Percentiles rank a stretch among this genome's conserved stretches.
These are phyloP conservation scores for Ormyrus nitidulus DNA, from an alignment of 2,888 invertebrate species.

Conservation along the genomic window DNA sequence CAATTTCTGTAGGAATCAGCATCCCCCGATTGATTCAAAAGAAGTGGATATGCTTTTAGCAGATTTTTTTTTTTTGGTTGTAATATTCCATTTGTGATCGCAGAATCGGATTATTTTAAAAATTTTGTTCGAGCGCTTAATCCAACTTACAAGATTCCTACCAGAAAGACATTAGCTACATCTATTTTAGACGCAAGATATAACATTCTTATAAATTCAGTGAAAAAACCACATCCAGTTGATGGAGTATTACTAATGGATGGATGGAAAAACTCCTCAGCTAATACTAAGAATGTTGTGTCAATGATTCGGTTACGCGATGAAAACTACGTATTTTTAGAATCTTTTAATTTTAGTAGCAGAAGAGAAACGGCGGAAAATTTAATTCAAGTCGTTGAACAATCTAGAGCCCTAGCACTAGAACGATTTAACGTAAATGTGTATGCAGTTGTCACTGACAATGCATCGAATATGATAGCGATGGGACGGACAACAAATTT, in stretches of 20 bases:
- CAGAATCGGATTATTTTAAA: neutral
- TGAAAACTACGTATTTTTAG: no score
- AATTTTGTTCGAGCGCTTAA: conserved; percentile 3
- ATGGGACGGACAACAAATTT: neutral
- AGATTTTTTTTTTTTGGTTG: neutral
- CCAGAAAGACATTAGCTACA: conserved; percentile 8
- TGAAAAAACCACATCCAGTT: neutral
- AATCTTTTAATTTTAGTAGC: no score
- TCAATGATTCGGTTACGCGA: no score
- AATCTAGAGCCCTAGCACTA: neutral
- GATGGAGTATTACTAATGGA: neutral
- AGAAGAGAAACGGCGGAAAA: neutral
- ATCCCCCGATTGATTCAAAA: neutral
- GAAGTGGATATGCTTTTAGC: neutral
- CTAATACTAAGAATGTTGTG: neutral
- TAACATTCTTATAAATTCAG: neutral
- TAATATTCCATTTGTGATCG: conserved; percentile 7
- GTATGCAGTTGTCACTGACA: neutral
- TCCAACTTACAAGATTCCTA: neutral
- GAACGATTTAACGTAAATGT: neutral
- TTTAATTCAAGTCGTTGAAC: neutral
- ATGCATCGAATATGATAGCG: neutral
- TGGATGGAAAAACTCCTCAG: neutral
- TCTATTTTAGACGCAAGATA: conserved; percentile 8
- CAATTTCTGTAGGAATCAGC: neutral